Evolutionary conservation across 2,888 invertebrate genomes (phyloP), one percentile per base, ranked within the genome.

Genomic region (Volucella zonaria): DNA sequence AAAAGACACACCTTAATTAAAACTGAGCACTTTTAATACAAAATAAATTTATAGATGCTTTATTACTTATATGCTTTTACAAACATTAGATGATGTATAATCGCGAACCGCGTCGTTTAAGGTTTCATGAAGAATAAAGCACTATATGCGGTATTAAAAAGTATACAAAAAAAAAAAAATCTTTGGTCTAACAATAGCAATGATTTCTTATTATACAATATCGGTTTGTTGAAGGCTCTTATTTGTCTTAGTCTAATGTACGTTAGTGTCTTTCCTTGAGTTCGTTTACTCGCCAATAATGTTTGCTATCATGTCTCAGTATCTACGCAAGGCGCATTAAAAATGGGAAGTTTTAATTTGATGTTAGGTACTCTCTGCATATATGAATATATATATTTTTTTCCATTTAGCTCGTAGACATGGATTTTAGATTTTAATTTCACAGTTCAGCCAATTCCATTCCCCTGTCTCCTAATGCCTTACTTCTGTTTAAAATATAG

Each of bases 101-200:
- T 42, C 18, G 47, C 47, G 49, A 54, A n/a, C n/a, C 15, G 18
- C 40, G 14, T 64, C 40, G 11, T 15, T 56, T 31, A n/a, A 62
- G 38, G 10, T 45, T 68, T 54, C 31, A 23, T 59, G 80, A 75
- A 81, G 75, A 62, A 73, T 67, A 77, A 77, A 77, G 71, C 66
- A 71, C 54, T 61, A 59, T 42, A 54, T 70, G 66, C 75, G 45
- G 18, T 47, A 56, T 68, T 56, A 38, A 56, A 68, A 77, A 66
- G 62, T 73, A 73, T 62, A 61, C 18, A 18, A 18, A 59, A 71
- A 70, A 59, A 71, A 70, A 59, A 71, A 74, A 78, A 62, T 78
- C 82, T 82, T 82, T 82, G 82, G 82, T 74, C 82, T 82, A 74
- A 68, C 74, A 82, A 70, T 68, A 68, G 82, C 82, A 82, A 74